Base-by-base conservation (phyloP, 2,888 invertebrate species). In the Patella depressa region DNA sequence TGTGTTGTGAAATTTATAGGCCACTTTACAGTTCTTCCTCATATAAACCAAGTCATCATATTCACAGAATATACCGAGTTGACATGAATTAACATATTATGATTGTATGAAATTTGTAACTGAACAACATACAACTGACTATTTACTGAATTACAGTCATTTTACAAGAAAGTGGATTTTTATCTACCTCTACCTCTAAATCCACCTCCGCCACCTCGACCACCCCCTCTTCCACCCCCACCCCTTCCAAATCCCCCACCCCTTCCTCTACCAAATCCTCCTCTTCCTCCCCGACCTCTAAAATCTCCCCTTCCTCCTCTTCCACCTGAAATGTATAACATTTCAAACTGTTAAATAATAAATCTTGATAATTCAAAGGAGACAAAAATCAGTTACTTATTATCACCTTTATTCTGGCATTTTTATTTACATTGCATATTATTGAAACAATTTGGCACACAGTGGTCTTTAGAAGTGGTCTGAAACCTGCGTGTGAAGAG, bases 211-310 rank as follows among this genome's bases (percentile, higher is more conserved):
- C 82, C 79, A 45, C 85, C 78, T 53, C 76, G 71, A 75, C 82
- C 81, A 74, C 87, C 84, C 11, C 85, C 80, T 19, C 65, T 24
- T 65, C 65, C 65, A 1, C 34, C 34, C 34, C 65, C 55, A 87
- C 81, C 53, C 87, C 92, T 82, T 82, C 92, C 79, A 82, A 82
- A 57, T 85, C 81, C 11, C 84, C 54, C 45, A 11, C 72, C 55
- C 34, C 29, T 12, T 34, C 65, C 71, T 75, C 72, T 34, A 76
- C 76, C 34, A 9, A 86, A 84, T 54, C 85, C 80, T 29, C 86
- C 82, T 71, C 86, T 80, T 59, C 87, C 82, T 71, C 82, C 72
- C 69, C 85, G 80, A 55, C 84, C 79, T 53, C 83, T 85, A 55
- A 85, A 82, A 29, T 86, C 79, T 53, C 88, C 82, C 71, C 85